Conservation (phyloP, 2,113 vertebrate genomes). For the Nestor notabilis region DNA sequence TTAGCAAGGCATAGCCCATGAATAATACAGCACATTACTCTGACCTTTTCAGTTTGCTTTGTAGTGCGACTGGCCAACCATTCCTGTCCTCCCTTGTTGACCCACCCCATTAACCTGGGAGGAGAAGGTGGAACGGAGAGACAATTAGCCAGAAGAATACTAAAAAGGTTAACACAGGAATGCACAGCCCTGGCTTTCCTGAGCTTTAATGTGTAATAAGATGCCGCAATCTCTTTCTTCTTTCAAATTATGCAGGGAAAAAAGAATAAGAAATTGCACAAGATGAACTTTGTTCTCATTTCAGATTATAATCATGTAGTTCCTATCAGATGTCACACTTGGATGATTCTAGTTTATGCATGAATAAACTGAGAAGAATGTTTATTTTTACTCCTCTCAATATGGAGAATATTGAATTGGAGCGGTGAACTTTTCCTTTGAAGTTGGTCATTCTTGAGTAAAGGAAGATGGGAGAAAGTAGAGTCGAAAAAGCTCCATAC, state of each 20-base stretch:
- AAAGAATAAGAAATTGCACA: neutral
- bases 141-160: conserved; percentile 68
- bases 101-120: conserved; percentile 72
- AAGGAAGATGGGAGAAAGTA: neutral
- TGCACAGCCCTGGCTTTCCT: conserved; percentile 13
- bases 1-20: neutral
- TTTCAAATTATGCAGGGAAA: neutral
- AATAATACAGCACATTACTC: conserved; percentile 51
- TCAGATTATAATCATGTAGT: conserved; percentile 33
- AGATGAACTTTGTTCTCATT: conserved; percentile 29
- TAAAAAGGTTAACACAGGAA: conserved; percentile 67
- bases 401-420: conserved; percentile 27
- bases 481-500: neutral
- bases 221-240: conserved; percentile 9
- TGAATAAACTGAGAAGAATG: conserved; percentile 24
- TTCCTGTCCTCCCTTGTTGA: conserved; percentile 48
- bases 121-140: conserved; percentile 40
- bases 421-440: neutral
- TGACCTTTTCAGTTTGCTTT: conserved; percentile 67
- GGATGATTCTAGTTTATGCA: neutral
- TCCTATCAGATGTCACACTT: conserved; percentile 25
- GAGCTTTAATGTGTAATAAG: neutral
- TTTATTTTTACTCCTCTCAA: conserved; percentile 44
- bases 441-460: conserved; percentile 2
- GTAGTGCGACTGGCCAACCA: conserved; percentile 32